Conservation (phyloP, 2,113 vertebrate genomes). For the Limnothrissa miodon region DNA sequence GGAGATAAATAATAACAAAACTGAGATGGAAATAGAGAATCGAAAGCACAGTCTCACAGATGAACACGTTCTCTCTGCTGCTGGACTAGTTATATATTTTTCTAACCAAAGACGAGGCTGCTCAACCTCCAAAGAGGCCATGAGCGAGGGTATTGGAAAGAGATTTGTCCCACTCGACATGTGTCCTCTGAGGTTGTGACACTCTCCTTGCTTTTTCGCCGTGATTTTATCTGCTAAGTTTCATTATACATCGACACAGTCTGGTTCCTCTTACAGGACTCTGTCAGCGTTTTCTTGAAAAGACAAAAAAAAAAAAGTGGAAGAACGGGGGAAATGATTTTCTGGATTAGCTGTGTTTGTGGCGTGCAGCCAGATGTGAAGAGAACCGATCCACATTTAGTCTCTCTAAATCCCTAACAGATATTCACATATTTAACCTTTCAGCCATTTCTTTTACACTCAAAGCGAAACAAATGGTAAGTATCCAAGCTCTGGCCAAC, state of each 20-base stretch:
- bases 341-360: constrained; percentile 9
- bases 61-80: constrained; percentile 23
- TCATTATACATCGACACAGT: constrained; percentile 34
- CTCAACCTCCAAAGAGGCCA: constrained; percentile 36
- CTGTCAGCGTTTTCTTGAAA: constrained; percentile 33
- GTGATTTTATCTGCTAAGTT: constrained; percentile 33
- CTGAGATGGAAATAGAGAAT: not conserved
- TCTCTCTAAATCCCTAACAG: not conserved
- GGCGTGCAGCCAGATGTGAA: constrained; percentile 25
- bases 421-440: constrained; percentile 8
- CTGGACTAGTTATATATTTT: constrained; percentile 30
- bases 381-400: not conserved
- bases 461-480: not conserved
- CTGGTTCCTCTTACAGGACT: constrained; percentile 25
- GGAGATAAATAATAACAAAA: not conserved
- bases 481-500: not conserved
- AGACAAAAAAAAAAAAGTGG: not conserved
- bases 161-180: constrained; percentile 45
- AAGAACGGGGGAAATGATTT: not conserved
- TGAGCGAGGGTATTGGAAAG: constrained; percentile 38
- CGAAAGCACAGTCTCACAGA: constrained; percentile 22
- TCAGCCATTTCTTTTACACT: not conserved
- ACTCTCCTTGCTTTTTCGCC: constrained; percentile 29
- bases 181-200: constrained; percentile 11
- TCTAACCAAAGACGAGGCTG: constrained; percentile 21